These are phyloP conservation scores for Andricus quercusramuli DNA, from an alignment of 2,888 invertebrate genomes.

Conservation along the genomic window DNA sequence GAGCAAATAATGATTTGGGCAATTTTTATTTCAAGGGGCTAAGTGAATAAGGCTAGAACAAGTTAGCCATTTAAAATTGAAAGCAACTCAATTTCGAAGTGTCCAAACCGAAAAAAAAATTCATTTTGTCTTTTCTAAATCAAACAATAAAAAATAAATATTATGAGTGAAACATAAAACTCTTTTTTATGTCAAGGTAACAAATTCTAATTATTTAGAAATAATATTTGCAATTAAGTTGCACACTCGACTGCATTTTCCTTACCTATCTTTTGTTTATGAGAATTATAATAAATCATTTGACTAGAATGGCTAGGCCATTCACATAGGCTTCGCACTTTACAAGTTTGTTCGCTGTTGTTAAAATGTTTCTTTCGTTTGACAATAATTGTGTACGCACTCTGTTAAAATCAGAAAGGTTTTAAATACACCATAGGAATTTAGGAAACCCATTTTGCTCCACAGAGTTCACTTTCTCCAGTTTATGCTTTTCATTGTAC, in stretches of 20 bases:
- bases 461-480: not conserved
- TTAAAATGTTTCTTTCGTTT: not conserved
- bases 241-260: not conserved
- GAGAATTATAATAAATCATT: constrained; percentile 3
- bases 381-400: constrained; percentile 7
- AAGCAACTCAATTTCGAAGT: not conserved
- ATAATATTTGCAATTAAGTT: not conserved
- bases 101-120: not conserved
- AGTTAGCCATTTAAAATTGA: not conserved
- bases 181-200: not conserved
- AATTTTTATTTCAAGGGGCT: too few relatives aligned
- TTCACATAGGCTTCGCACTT: not conserved
- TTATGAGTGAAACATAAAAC: not conserved
- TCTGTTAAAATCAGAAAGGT: constrained; percentile 15
- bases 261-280: not conserved
- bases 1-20: too few relatives aligned
- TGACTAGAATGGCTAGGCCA: not conserved
- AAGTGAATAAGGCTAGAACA: too few relatives aligned
- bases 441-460: not conserved
- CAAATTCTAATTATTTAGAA: not conserved
- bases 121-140: not conserved
- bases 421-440: not conserved
- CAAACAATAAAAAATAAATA: not conserved
- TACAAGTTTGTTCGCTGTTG: not conserved
- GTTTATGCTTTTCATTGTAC: not conserved